Percentiles rank a stretch among this genome's conserved stretches.
Conservation (phyloP, 2,888 invertebrate genomes). For the Ichneumoninae sp. region DNA sequence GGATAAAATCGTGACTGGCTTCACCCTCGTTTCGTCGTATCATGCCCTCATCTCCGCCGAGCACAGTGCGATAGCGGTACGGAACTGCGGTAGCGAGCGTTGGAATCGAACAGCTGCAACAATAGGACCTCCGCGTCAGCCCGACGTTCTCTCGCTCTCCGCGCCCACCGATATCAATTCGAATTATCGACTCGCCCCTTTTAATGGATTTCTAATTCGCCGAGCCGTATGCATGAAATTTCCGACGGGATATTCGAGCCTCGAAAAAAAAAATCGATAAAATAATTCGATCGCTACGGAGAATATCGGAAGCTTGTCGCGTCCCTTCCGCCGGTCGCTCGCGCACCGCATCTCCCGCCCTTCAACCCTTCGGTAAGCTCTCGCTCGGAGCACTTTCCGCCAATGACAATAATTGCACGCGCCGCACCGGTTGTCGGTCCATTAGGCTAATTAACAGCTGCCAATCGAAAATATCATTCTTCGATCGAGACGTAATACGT, state of each 20-base stretch:
- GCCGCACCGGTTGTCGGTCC: slow-evolving; percentile 41
- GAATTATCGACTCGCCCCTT: slow-evolving; percentile 27
- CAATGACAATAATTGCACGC: slow-evolving; percentile 52
- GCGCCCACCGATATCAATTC: slow-evolving; percentile 15
- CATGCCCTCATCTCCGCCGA: background rate
- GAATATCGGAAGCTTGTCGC: slow-evolving; percentile 10
- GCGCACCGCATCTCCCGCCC: slow-evolving; percentile 18
- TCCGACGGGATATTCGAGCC: background rate
- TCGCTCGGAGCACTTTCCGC: slow-evolving; percentile 47
- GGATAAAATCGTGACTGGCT: slow-evolving; percentile 28
- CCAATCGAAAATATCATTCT: slow-evolving; percentile 34
- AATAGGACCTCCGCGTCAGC: background rate
- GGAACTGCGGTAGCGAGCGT: background rate
- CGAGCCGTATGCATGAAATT: background rate
- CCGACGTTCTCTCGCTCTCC: background rate
- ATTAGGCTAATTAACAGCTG: slow-evolving; percentile 56
- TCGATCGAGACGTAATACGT: background rate
- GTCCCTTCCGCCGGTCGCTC: background rate
- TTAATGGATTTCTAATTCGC: slow-evolving; percentile 43
- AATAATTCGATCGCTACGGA: slow-evolving; percentile 44
- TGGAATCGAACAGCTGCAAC: background rate
- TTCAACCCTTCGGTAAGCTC: background rate
- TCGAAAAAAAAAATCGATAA: slow-evolving; percentile 36
- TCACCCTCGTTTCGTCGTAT: slow-evolving; percentile 23
- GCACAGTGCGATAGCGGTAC: background rate